Percentiles rank a stretch among this genome's conserved stretches.
Evolutionary conservation across 2,113 vertebrate species (phyloP).

Genomic region (Smithornis capensis): DNA sequence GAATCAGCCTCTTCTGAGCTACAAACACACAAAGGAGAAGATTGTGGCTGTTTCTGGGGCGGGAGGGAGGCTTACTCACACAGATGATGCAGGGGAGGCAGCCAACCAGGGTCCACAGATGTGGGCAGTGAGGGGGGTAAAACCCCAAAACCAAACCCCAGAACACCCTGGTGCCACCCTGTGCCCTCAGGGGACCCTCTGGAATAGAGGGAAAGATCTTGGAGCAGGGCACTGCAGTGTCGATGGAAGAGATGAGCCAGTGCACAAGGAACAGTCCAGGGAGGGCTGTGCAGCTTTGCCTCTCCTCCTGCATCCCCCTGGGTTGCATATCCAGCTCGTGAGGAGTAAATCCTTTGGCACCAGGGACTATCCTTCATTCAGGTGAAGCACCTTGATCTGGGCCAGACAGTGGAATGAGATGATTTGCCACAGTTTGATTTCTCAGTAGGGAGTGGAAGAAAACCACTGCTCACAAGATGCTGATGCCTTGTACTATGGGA

Average conservation of each 20-base stretch:
- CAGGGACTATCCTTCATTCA: background rate
- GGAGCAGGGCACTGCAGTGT: background rate
- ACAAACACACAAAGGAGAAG: conserved; percentile 11
- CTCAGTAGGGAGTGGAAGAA: background rate
- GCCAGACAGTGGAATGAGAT: background rate
- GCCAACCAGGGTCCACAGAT: fast-evolving
- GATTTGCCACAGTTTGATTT: background rate
- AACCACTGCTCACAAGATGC: background rate
- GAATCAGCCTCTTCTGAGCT: conserved; percentile 54
- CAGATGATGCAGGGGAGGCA: background rate
- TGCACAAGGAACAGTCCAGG: background rate
- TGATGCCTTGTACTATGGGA: background rate
- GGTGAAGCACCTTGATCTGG: background rate
- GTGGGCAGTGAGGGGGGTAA: background rate
- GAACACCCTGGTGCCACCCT: background rate
- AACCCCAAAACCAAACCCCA: background rate
- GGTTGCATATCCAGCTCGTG: background rate
- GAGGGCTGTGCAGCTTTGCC: background rate
- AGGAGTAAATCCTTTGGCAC: background rate
- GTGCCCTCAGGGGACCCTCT: fast-evolving
- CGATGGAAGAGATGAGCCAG: background rate
- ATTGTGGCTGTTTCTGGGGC: conserved; percentile 27
- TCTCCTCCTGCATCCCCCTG: background rate
- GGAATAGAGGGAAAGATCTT: background rate
- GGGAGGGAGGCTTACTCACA: background rate